These are phyloP conservation scores for Tryphoninae sp. DNA, from an alignment of 2,888 invertebrate species.

Conservation along the genomic window DNA sequence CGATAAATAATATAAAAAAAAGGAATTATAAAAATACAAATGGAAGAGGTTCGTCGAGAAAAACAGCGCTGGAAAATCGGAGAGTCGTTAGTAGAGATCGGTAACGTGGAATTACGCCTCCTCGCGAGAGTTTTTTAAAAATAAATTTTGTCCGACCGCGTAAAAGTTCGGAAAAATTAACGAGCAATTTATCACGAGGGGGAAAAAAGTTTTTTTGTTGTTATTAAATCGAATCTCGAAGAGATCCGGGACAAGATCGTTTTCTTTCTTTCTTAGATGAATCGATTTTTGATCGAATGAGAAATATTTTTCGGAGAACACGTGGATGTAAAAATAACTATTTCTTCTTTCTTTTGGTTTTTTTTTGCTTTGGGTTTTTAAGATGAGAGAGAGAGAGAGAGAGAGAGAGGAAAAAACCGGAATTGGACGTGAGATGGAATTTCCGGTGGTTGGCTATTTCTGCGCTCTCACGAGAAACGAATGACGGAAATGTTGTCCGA, in stretches of 20 bases:
- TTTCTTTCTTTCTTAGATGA: background rate
- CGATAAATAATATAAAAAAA: constrained; percentile 8
- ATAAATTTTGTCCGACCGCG: constrained; percentile 2
- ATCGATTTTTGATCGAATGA: constrained; percentile 20
- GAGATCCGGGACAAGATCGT: constrained; percentile 23
- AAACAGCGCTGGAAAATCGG: constrained; percentile 47
- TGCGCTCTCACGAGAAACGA: constrained; percentile 17
- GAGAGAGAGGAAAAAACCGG: background rate
- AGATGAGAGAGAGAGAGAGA: background rate
- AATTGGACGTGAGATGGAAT: constrained; percentile 1
- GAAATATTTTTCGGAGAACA: constrained; percentile 32
- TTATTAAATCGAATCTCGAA: background rate
- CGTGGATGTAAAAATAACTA: constrained; percentile 4
- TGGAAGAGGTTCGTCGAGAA: constrained; percentile 3
- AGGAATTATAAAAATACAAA: background rate
- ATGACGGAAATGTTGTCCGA: constrained; percentile 4
- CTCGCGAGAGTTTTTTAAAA: constrained; percentile 39
- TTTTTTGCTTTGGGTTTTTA: background rate
- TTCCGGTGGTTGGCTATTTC: constrained; percentile 11
- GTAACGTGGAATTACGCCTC: constrained; percentile 32
- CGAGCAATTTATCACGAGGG: background rate
- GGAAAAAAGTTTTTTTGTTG: constrained; percentile 8
- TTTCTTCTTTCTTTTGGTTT: background rate
- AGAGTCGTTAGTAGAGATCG: constrained; percentile 25
- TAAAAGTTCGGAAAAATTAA: constrained; percentile 17